Conservation (phyloP, 2,888 invertebrate species). For the Coenonympha arcania region DNA sequence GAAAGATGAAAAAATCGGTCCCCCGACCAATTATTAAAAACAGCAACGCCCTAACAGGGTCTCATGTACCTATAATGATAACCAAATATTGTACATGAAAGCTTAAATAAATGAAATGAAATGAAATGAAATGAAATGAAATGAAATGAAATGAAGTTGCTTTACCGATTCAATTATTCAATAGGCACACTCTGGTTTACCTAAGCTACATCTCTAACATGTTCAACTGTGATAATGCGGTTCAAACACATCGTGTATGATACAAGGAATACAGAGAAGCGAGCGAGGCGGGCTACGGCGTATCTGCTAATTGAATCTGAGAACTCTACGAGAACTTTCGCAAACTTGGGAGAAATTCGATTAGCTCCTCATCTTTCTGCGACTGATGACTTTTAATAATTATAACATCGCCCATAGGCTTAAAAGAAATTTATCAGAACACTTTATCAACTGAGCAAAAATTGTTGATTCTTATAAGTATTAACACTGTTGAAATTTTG, state of each 20-base stretch:
- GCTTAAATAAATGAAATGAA: too few species aligned
- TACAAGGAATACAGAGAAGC: not conserved
- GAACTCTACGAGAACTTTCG: conserved; percentile 56
- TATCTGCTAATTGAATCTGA: conserved; percentile 69
- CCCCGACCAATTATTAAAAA: too few species aligned
- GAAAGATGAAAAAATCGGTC: too few species aligned
- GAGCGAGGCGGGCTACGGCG: conserved; percentile 33
- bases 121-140: too few species aligned
- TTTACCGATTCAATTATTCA: not conserved
- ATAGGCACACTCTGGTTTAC: not conserved
- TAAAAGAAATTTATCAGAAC: too few species aligned
- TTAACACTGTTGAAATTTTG: too few species aligned
- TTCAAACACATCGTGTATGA: not conserved
- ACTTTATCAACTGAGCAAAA: too few species aligned
- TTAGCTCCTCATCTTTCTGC: conserved; percentile 61
- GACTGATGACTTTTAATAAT: conserved; percentile 42
- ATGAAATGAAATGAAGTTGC: too few species aligned
- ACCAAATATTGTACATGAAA: too few species aligned
- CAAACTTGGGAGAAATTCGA: conserved; percentile 61
- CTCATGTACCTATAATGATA: too few species aligned
- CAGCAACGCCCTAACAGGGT: too few species aligned
- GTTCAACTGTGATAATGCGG: not conserved
- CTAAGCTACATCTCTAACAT: not conserved
- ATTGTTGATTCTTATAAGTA: too few species aligned
- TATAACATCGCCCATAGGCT: conserved; percentile 33